A percentile compares a stretch with the other conserved stretches of the same genome.
phyloP scores from a whole-genome alignment of 2,888 invertebrate genomes.

The Trissolcus japonicus region DNA sequence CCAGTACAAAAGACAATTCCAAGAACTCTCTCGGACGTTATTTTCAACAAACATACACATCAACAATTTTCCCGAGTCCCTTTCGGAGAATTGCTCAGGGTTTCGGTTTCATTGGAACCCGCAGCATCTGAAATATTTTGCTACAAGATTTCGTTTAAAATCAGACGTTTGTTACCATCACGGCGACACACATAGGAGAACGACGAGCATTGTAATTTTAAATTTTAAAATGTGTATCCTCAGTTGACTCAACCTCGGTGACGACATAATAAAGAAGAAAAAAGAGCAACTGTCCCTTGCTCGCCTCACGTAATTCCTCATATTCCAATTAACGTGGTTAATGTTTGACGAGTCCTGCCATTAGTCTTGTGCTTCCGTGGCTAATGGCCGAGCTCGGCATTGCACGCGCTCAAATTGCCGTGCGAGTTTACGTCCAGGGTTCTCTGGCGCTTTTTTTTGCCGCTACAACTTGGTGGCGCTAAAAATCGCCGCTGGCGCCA shows the following conservation, averaged over 20 bases:
- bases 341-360: slow-evolving; percentile 59
- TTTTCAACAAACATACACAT: slow-evolving; percentile 6
- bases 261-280: slow-evolving; percentile 46
- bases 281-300: slow-evolving; percentile 25
- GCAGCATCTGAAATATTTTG: too few relatives aligned
- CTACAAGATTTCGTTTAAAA: too few relatives aligned
- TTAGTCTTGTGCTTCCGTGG: slow-evolving; percentile 52
- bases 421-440: slow-evolving; percentile 12
- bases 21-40: slow-evolving; percentile 5
- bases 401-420: slow-evolving; percentile 35
- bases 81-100: neutral
- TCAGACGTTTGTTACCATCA: neutral
- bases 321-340: slow-evolving; percentile 58
- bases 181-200: neutral
- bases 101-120: too few relatives aligned
- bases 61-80: slow-evolving; percentile 11
- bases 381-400: slow-evolving; percentile 25
- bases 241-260: slow-evolving; percentile 21
- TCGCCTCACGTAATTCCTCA: slow-evolving; percentile 43
- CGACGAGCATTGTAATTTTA: slow-evolving; percentile 24
- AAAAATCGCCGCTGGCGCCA: slow-evolving; percentile 33
- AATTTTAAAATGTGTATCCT: slow-evolving; percentile 42
- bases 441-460: slow-evolving; percentile 12
- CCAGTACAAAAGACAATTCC: slow-evolving; percentile 6
- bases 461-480: slow-evolving; percentile 14